Conservation (phyloP, 2,797 vertebrate genomes). For the Danio aesculapii region DNA sequence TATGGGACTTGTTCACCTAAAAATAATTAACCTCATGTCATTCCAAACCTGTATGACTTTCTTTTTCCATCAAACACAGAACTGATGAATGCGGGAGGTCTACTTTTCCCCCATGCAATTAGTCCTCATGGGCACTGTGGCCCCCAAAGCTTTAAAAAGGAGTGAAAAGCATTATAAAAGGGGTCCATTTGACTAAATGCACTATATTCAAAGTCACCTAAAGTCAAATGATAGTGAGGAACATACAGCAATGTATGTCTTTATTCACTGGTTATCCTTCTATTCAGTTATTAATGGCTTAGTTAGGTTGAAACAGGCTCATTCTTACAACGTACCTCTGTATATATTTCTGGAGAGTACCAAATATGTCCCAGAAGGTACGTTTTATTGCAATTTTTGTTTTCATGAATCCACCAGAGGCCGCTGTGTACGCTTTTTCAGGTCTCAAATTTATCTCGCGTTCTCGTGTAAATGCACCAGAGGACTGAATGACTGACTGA, state of each 20-base stretch:
- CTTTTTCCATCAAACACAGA: constrained; percentile 22
- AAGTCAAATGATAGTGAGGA: background rate
- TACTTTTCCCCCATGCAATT: constrained; percentile 8
- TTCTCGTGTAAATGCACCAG: too few relatives aligned
- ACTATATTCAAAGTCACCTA: background rate
- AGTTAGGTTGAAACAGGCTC: background rate
- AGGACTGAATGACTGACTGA: too few relatives aligned
- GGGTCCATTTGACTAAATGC: background rate
- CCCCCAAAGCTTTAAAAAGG: background rate
- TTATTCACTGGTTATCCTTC: background rate
- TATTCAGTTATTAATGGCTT: background rate
- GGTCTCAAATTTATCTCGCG: too few relatives aligned
- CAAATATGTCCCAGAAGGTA: too few relatives aligned
- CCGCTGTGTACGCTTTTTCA: too few relatives aligned
- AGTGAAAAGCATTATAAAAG: constrained; percentile 10
- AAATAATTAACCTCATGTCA: constrained; percentile 28
- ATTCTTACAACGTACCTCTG: too few relatives aligned
- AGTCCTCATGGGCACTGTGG: background rate
- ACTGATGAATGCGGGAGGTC: background rate
- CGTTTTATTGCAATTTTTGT: too few relatives aligned
- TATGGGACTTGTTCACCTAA: constrained; percentile 21
- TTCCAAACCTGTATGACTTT: constrained; percentile 16
- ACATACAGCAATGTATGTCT: background rate
- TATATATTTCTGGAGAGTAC: too few relatives aligned
- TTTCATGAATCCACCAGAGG: too few relatives aligned